Evolutionary conservation across 2,797 vertebrate species (phyloP), one percentile per base, ranked within the genome.

Genomic region (Molossus alvarezi): DNA sequence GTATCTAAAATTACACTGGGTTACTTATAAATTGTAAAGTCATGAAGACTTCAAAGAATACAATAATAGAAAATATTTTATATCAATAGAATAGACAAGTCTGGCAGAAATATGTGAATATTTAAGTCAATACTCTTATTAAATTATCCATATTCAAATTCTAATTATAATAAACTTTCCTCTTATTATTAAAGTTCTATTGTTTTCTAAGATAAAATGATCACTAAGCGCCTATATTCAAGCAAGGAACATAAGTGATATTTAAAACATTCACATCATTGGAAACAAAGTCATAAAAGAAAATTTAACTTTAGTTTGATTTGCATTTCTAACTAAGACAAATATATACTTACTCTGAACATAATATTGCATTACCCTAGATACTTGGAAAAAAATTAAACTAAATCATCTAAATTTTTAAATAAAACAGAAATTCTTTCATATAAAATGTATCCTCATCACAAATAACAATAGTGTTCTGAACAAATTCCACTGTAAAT

Each of bases 41-140:
- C 12, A 53, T 53, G 2, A 53, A 88, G 21, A 6, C 9, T 12
- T 79, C n/a, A 2, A 77, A 37, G 2, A 55, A n/a, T 2, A 73
- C 4, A 92, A 69, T 29, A 41, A 45, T 81, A 91, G 12, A 69
- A 94, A 93, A 88, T 83, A 3, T 33, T 71, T 95, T 95, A 86
- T 15, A 83, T 33, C 18, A 37, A 57, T 62, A 76, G 5, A 55
- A 91, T 77, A 8, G 2, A 83, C 48, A 93, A 91, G 17, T 67
- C 84, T 81, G 10, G 6, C 13, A 88, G 4, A 95, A 76, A 77
- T 77, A 76, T 15, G 29, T 0, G 69, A 82, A 55, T 37, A 88
- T 45, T 93, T 94, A 79, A 90, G 81, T 73, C 33, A 45, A 65
- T 45, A 62, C 1, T 64, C 9, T 72, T 21, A 77, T 65, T 60